Evolutionary conservation across 92 coral and sea anemone genomes (phyloP).

Genomic region (Blastomussa wellsi): DNA sequence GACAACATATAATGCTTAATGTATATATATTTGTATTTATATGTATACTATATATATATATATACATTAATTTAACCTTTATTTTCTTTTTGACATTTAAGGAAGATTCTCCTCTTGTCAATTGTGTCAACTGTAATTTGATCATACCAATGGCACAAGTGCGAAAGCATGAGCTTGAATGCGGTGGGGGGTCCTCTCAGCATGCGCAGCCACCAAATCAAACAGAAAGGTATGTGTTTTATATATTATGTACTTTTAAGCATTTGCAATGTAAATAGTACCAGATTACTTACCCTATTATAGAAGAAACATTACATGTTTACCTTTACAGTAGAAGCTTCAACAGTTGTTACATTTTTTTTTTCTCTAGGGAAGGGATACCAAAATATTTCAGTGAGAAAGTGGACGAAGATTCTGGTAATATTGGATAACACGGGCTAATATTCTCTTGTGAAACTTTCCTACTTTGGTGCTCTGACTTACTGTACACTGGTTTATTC

Average conservation of each 20-base stretch:
- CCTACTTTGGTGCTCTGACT: not conserved
- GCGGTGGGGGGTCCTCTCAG: slow-evolving; percentile 12
- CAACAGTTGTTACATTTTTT: no score
- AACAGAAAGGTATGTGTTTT: slow-evolving; percentile 11
- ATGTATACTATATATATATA: no score
- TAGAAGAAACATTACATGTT: slow-evolving; percentile 13
- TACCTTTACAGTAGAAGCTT: slow-evolving; percentile 14
- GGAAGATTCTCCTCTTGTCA: slow-evolving; percentile 6
- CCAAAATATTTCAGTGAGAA: no score
- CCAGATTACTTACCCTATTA: slow-evolving; percentile 16
- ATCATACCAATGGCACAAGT: slow-evolving; percentile 23
- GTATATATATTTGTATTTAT: no score
- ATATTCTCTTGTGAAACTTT: no score
- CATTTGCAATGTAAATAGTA: slow-evolving; percentile 9
- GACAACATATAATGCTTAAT: no score
- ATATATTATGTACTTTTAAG: slow-evolving; percentile 20
- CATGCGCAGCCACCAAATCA: no score
- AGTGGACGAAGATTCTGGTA: slow-evolving; percentile 6
- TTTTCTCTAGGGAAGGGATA: no score
- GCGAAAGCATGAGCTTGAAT: slow-evolving; percentile 14
- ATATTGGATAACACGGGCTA: no score
- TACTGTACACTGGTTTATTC: not conserved
- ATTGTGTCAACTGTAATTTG: slow-evolving; percentile 18
- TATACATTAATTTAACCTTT: not conserved
- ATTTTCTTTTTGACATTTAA: not conserved